A percentile compares a stretch with the other conserved stretches of the same genome.
Conservation (phyloP, 2,797 vertebrate species). For the Mycteria americana region DNA sequence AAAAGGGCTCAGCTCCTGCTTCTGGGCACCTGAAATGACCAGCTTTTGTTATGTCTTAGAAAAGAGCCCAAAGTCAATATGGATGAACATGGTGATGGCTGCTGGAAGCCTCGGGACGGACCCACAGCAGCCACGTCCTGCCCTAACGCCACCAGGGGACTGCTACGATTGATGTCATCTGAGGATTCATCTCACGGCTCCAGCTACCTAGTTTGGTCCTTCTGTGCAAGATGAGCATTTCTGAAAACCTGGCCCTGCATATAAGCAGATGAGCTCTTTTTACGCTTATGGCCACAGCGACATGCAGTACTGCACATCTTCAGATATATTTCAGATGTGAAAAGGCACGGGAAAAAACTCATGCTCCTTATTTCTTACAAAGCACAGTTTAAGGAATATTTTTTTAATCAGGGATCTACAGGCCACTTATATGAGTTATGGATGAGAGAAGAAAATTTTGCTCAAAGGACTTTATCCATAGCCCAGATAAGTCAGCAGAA, state of each 20-base stretch:
- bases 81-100: accelerated
- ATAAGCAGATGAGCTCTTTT: neutral
- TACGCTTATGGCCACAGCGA: too few species aligned
- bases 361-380: neutral
- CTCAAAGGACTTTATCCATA: neutral
- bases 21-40: neutral
- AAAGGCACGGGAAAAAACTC: neutral
- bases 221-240: neutral
- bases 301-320: neutral
- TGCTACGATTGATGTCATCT: too few species aligned
- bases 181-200: neutral
- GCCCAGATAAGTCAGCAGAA: neutral
- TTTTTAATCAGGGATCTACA: neutral
- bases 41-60: neutral
- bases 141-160: neutral
- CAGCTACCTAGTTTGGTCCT: neutral
- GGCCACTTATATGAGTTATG: neutral
- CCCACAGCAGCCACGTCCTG: neutral
- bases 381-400: neutral
- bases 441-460: neutral
- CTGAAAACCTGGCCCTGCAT: neutral
- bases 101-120: accelerated
- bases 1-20: neutral
- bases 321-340: neutral
- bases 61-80: neutral